Percentiles rank a stretch among this genome's conserved stretches.
Conservation (phyloP, 1,140 invertebrate species). For the Cardiocondyla obscurior region DNA sequence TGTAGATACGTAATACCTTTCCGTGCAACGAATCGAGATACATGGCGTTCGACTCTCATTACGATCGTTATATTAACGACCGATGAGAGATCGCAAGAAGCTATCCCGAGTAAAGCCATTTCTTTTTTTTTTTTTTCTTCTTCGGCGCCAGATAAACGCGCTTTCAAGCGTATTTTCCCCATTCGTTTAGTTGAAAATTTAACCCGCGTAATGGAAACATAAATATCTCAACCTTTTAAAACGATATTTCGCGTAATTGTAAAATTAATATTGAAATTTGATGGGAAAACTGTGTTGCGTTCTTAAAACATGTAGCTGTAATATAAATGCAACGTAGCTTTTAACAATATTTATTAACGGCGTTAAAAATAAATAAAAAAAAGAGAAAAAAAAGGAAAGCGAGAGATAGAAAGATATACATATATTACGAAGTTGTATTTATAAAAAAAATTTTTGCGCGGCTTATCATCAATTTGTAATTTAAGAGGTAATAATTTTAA, state of each 20-base stretch:
- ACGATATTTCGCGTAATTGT: neutral
- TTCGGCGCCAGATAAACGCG: neutral
- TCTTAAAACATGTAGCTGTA: neutral
- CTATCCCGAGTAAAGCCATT: neutral
- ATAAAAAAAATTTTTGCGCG: too few relatives aligned
- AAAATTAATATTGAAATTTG: constrained; percentile 10
- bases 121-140: neutral
- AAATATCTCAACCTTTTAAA: neutral
- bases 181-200: neutral
- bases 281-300: neutral
- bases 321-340: neutral
- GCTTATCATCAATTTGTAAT: neutral
- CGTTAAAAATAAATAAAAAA: neutral
- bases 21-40: constrained; percentile 45
- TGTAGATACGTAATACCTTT: constrained; percentile 27
- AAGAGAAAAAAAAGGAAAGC: neutral
- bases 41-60: constrained; percentile 3
- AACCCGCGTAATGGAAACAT: neutral
- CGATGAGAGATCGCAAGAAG: neutral
- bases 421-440: neutral
- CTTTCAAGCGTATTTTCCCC: neutral
- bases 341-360: constrained; percentile 19
- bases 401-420: neutral
- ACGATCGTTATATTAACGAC: neutral
- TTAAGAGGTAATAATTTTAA: neutral